Base-by-base conservation (phyloP, 2,797 vertebrate species). In the Macropodus opercularis region DNA sequence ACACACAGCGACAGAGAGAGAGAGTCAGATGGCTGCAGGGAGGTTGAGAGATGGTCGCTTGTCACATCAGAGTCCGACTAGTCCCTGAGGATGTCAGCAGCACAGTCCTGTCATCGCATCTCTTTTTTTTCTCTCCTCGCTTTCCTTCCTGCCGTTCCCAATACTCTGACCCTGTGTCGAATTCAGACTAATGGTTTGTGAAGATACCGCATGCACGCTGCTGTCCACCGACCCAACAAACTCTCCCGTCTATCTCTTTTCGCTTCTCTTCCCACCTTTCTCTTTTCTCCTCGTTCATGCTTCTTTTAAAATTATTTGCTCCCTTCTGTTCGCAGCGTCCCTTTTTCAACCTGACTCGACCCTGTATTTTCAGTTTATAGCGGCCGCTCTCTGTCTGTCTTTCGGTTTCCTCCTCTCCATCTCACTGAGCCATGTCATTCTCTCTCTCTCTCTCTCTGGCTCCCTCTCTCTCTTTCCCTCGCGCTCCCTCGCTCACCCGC, bases 41-140 rank as follows among this genome's bases (percentile, higher is more conserved):
- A 57, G 48, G 63, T 41, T 55, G 72, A 69, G 65, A 47, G 48
- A 52, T 75, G 75, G 62, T 68, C 21, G 38, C 65, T 76, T 69
- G 63, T 79, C 78, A 66, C 41, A 81, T 77, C 72, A 76, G 65
- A 72, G 72, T 59, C 70, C 64, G 69, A 69, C 52, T 66, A 11
- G 65, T 79, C 72, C 46, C 72, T 71, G 58, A 39, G 65, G 83
- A 77, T 80, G 79, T 86, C 79, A 62, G 75, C 63, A 75, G 50
- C 66, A 50, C 7, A 31, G 48, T 49, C 59, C 47, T 83, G 70
- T 83, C 72, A 77, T 74, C 47, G 6, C 39, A 17, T 69, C 43
- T 59, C 50, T 64, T 27, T 72, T 23, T 64, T 41, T 22, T 48
- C 36, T 21, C n/a, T n/a, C n/a, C n/a, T 17, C 61, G 26, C 39